Conservation (phyloP, 2,797 vertebrate species). For the Euphonia xanthogaster region DNA sequence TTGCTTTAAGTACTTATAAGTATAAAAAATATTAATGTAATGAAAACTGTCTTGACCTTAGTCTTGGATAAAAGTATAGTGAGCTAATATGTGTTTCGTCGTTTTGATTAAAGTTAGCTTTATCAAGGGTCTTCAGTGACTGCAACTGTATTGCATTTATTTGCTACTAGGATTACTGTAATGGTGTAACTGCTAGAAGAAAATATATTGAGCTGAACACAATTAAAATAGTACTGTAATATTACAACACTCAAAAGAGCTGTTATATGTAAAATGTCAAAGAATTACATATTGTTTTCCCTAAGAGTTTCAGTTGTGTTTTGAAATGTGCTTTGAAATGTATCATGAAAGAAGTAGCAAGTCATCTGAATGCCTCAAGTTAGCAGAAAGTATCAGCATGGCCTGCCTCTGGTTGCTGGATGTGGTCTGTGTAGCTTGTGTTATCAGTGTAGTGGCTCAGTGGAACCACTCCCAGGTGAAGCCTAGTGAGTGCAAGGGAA, state of each 20-base stretch:
- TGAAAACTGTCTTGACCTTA: background rate
- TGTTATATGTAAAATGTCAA: background rate
- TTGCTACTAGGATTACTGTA: background rate
- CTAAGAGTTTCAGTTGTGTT: background rate
- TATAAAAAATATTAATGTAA: background rate
- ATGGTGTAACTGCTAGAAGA: background rate
- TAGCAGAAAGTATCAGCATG: background rate
- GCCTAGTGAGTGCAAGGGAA: background rate
- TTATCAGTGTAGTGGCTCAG: background rate
- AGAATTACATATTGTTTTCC: background rate
- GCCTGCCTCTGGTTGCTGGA: background rate
- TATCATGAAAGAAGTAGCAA: background rate
- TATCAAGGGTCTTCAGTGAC: background rate
- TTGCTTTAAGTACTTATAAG: background rate
- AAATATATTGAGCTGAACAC: background rate
- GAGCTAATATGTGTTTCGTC: background rate
- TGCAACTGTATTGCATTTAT: background rate
- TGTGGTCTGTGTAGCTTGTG: background rate
- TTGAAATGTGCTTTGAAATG: background rate
- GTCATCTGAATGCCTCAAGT: background rate
- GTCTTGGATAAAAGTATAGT: background rate
- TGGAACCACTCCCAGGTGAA: background rate
- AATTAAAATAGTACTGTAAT: background rate
- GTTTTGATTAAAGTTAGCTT: background rate
- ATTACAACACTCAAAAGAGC: background rate